Evolutionary conservation across 2,888 invertebrate genomes (phyloP), one percentile per base, ranked within the genome.

Genomic region (Euphydryas editha): DNA sequence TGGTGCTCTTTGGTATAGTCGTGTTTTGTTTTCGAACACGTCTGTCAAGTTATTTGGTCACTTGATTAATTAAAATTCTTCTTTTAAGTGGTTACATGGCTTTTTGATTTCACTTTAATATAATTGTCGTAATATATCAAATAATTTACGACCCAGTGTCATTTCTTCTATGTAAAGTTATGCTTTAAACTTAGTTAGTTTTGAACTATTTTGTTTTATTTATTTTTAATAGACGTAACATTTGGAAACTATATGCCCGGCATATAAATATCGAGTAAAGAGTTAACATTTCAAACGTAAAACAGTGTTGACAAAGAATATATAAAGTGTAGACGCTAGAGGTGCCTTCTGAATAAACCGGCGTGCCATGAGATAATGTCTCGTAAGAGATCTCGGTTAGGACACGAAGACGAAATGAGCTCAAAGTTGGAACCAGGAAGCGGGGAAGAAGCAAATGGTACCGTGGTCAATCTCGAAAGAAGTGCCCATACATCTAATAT

Each of bases 351-450:
- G 30, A 8, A 30, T 30, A 63, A 61, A 69, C 67, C 67, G 68
- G 70, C 68, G 76, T 80, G 84, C 75, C 72, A 90, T 90, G 89
- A 85, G 76, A 90, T 81, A 84, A 92, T 92, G 91, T 91, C 92
- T 72, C 90, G 91, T 42, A 92, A 92, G 80, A 81, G 92, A 67
- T 79, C 83, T 69, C 82, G 88, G 59, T 73, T 78, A 68, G 77
- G 73, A 63, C 76, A 73, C 71, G 86, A 83, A 75, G 84, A 84
- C 77, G 87, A 87, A 77, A 88, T 88, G 88, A 86, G 78, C 74
- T 80, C 83, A n/a, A 85, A 85, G 71, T 68, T 82, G 67, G 86
- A 87, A 73, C 71, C 77, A 59, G 82, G 77, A 20, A 73, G 75
- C 59, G 82, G 78, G 21, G 87, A 86, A 67, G 85, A 75, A 42